These are phyloP conservation scores for Hemibagrus guttatus DNA, from an alignment of 2,797 vertebrate genomes.

Conservation along the genomic window DNA sequence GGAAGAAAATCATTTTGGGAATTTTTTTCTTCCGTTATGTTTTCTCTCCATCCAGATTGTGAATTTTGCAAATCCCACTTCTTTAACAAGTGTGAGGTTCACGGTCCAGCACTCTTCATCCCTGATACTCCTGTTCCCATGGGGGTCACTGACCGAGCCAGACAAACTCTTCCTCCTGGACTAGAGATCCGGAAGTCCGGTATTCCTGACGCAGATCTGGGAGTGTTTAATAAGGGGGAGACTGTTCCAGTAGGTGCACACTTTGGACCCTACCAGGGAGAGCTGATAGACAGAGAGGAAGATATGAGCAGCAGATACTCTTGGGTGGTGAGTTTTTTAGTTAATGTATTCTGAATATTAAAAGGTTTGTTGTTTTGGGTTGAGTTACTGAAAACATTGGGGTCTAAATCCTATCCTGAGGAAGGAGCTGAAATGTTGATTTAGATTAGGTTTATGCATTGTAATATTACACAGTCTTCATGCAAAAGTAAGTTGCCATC, in stretches of 20 bases:
- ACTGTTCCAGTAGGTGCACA: conserved; percentile 14
- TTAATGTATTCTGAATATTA: neutral
- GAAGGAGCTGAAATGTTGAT: neutral
- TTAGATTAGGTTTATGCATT: neutral
- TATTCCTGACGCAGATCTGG: conserved; percentile 66
- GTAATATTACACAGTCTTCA: neutral
- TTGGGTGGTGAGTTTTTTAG: conserved; percentile 21
- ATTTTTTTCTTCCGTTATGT: no score
- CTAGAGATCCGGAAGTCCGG: conserved; percentile 59
- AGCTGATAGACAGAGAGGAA: conserved; percentile 5
- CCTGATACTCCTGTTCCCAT: conserved; percentile 54
- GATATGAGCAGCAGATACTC: conserved; percentile 16
- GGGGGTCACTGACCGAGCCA: conserved; percentile 55
- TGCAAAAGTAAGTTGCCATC: neutral
- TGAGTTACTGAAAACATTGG: neutral
- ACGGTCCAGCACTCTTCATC: conserved; percentile 54
- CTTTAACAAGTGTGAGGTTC: conserved; percentile 37
- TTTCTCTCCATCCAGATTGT: conserved; percentile 26
- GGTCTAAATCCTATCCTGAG: neutral
- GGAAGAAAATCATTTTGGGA: neutral
- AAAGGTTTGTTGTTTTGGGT: neutral
- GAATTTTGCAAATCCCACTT: conserved; percentile 33
- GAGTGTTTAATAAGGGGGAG: conserved; percentile 64
- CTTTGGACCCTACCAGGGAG: conserved; percentile 6
- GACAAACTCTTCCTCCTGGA: conserved; percentile 63